Evolutionary conservation across 2,113 vertebrate species (phyloP).

Genomic region (Callionymus lyra): DNA sequence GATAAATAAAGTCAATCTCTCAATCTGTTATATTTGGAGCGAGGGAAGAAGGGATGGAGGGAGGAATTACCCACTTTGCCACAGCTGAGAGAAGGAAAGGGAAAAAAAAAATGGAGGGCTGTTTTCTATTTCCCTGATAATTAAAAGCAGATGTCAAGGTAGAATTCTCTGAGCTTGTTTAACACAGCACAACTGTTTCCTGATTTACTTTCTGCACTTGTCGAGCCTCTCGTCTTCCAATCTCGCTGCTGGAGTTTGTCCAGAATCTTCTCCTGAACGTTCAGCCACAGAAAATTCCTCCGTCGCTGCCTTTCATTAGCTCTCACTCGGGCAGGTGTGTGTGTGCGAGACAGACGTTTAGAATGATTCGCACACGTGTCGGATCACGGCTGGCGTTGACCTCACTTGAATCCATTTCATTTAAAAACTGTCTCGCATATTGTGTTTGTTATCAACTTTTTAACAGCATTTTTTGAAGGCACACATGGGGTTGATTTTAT

Average conservation of each 20-base stretch:
- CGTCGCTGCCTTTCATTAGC: slow-evolving; percentile 23
- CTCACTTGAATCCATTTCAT: no score
- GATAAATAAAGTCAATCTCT: no score
- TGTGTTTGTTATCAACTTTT: no score
- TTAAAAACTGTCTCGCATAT: no score
- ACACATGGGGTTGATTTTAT: no score
- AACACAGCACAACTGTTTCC: slow-evolving; percentile 34
- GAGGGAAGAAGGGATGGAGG: neutral
- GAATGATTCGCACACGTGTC: slow-evolving; percentile 22
- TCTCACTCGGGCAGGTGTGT: slow-evolving; percentile 49
- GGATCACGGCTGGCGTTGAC: no score
- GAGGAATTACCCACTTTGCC: slow-evolving; percentile 5
- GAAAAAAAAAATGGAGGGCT: slow-evolving; percentile 5
- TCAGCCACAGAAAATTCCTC: slow-evolving; percentile 24
- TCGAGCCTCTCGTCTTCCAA: slow-evolving; percentile 31
- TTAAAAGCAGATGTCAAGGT: slow-evolving; percentile 49
- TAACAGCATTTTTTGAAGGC: no score
- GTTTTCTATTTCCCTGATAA: slow-evolving; percentile 25
- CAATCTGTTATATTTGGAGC: neutral
- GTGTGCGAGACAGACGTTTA: slow-evolving; percentile 47
- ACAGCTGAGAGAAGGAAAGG: neutral
- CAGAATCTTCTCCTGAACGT: slow-evolving; percentile 13
- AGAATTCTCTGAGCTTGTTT: slow-evolving; percentile 35
- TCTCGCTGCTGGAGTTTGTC: slow-evolving; percentile 26
- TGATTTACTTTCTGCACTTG: slow-evolving; percentile 31